These are phyloP conservation scores for Moxostoma hubbsi DNA, from an alignment of 2,797 vertebrate genomes.

Conservation along the genomic window DNA sequence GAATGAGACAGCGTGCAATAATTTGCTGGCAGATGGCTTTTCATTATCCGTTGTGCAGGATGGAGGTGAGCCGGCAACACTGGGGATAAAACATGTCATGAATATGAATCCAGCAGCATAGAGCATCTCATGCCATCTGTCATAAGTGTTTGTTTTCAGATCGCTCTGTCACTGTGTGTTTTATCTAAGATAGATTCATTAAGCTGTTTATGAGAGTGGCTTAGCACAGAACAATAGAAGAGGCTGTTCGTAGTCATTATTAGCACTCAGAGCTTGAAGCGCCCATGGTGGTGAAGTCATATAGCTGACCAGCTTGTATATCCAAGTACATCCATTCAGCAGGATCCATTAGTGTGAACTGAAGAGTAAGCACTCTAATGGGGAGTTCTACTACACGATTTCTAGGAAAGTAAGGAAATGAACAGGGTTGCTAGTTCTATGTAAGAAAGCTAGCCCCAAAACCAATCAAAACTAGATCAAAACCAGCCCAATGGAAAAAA, in stretches of 20 bases:
- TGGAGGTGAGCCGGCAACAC: constrained; percentile 43
- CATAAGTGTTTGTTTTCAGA: constrained; percentile 46
- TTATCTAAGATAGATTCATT: constrained; percentile 35
- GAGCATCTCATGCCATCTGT: constrained; percentile 50
- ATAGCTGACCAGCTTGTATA: constrained; percentile 16
- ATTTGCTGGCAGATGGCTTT: constrained; percentile 58
- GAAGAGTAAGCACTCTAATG: background rate
- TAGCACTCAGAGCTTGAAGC: constrained; percentile 15
- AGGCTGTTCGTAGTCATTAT: constrained; percentile 34
- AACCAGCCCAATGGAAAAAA: too few species aligned
- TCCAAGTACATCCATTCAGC: constrained; percentile 1
- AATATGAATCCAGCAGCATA: constrained; percentile 47
- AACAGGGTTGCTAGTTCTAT: too few species aligned
- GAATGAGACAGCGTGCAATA: background rate
- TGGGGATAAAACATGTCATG: constrained; percentile 38
- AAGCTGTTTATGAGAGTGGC: constrained; percentile 33
- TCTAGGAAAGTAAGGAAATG: background rate
- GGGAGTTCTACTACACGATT: background rate
- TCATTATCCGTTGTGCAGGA: constrained; percentile 51
- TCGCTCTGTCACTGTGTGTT: constrained; percentile 28
- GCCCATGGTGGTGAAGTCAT: constrained; percentile 2
- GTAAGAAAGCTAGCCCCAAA: too few species aligned
- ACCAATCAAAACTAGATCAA: too few species aligned
- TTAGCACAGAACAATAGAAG: constrained; percentile 38
- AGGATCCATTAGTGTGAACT: constrained; percentile 17